phyloP scores from a whole-genome alignment of 2,888 invertebrate genomes.

The Drosophila neotestacea region DNA sequence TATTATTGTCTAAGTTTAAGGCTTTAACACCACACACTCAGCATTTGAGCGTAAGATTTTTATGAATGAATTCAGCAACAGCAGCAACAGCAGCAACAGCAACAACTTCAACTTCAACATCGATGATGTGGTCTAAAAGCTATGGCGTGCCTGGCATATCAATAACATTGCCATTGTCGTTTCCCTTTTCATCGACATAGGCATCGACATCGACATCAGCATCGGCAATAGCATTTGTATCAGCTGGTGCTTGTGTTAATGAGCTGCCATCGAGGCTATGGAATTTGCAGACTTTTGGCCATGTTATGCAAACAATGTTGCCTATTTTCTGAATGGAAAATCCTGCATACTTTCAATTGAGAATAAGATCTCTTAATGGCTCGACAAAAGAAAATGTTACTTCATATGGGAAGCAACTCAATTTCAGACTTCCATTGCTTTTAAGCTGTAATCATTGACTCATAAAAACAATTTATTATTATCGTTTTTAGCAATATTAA shows the following conservation, averaged over 20 bases:
- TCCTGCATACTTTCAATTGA: slow-evolving; percentile 6
- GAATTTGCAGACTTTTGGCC: slow-evolving; percentile 29
- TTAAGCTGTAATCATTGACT: background rate
- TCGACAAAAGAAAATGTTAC: slow-evolving; percentile 1
- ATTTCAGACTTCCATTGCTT: background rate
- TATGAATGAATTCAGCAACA: slow-evolving; percentile 67
- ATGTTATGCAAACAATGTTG: slow-evolving; percentile 46
- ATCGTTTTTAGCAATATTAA: background rate
- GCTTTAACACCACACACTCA: slow-evolving; percentile 39
- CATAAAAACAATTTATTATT: background rate
- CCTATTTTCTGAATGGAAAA: slow-evolving; percentile 9
- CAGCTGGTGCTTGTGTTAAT: slow-evolving; percentile 54
- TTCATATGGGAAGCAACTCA: slow-evolving; percentile 5
- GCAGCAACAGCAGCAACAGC: slow-evolving; percentile 10
- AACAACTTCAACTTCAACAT: slow-evolving; percentile 4
- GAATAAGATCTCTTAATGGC: slow-evolving; percentile 8
- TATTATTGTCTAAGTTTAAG: slow-evolving; percentile 56
- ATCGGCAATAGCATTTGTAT: slow-evolving; percentile 26
- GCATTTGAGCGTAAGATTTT: slow-evolving; percentile 60
- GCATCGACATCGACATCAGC: slow-evolving; percentile 3
- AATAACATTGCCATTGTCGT: slow-evolving; percentile 40
- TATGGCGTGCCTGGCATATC: slow-evolving; percentile 64
- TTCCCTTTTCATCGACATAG: slow-evolving; percentile 22
- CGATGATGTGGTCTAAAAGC: slow-evolving; percentile 39
- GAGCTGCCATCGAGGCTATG: slow-evolving; percentile 34